Evolutionary conservation across 1,140 invertebrate genomes (phyloP).

Genomic region (Eufriesea mexicana): DNA sequence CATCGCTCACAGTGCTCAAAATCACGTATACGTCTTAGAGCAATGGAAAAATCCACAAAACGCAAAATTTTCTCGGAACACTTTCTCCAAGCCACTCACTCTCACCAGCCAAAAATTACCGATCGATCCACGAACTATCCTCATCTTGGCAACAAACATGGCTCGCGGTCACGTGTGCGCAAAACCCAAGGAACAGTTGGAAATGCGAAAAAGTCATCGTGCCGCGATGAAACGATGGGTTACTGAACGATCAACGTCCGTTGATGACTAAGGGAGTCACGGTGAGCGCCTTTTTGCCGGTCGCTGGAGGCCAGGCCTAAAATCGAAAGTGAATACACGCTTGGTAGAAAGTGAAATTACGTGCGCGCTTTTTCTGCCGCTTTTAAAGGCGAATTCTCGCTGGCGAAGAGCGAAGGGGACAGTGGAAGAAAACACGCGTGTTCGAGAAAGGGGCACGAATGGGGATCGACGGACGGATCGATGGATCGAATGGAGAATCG

Average conservation of each 20-base stretch:
- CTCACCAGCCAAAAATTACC: too few relatives aligned
- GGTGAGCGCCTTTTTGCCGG: conserved; percentile 53
- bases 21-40: too few relatives aligned
- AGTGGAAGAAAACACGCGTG: background rate
- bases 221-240: background rate
- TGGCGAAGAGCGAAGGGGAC: background rate
- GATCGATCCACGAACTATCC: too few relatives aligned
- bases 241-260: conserved; percentile 28
- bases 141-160: too few relatives aligned
- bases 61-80: too few relatives aligned
- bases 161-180: too few relatives aligned
- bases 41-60: too few relatives aligned
- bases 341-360: conserved; percentile 75
- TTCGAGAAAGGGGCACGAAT: conserved; percentile 19
- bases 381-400: conserved; percentile 21
- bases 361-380: conserved; percentile 34
- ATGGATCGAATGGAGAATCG: too few relatives aligned
- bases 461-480: too few relatives aligned
- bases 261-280: conserved; percentile 43
- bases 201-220: background rate
- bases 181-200: background rate
- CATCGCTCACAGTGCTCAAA: too few relatives aligned
- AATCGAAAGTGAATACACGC: conserved; percentile 73
- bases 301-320: conserved; percentile 57
- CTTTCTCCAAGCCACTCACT: too few relatives aligned